A percentile compares a stretch with the other conserved stretches of the same genome.
These are phyloP conservation scores for Megaleporinus macrocephalus DNA, from an alignment of 2,113 vertebrate species.

Conservation along the genomic window DNA sequence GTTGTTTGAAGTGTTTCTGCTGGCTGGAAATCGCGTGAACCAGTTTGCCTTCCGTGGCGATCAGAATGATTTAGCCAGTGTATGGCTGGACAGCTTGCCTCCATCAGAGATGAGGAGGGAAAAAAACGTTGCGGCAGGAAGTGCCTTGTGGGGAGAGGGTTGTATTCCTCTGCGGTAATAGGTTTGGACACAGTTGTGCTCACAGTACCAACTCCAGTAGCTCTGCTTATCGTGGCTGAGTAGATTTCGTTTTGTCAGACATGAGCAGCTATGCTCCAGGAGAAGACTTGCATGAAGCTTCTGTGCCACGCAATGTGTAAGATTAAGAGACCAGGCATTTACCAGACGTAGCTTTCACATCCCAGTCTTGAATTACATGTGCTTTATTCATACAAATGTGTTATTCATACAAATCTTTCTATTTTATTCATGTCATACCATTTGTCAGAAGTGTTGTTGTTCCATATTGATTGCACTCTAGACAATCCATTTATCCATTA, in stretches of 20 bases:
- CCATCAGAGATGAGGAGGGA: constrained; percentile 10
- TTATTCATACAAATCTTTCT: neutral
- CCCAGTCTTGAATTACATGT: neutral
- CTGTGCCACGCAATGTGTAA: constrained; percentile 18
- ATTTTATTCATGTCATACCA: neutral
- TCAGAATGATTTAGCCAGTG: constrained; percentile 20
- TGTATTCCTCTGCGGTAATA: constrained; percentile 48
- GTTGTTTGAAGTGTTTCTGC: neutral
- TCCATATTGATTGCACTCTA: neutral
- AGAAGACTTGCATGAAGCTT: constrained; percentile 23
- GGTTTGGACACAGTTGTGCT: constrained; percentile 56
- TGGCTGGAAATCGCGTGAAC: neutral
- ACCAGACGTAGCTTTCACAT: neutral
- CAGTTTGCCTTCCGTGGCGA: constrained; percentile 20
- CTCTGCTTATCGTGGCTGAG: constrained; percentile 44
- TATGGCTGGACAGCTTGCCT: constrained; percentile 46
- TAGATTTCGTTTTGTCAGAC: constrained; percentile 44
- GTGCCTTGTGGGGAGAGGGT: constrained; percentile 41
- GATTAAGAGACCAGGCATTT: constrained; percentile 10
- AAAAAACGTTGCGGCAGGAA: constrained; percentile 16
- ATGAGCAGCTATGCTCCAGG: constrained; percentile 12
- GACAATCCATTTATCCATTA: too few species aligned
- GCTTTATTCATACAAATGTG: constrained; percentile 6
- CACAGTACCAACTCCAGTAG: constrained; percentile 48
- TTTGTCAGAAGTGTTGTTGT: neutral